Base-by-base conservation (phyloP, 1,140 invertebrate species). In the Phortica variegata region DNA sequence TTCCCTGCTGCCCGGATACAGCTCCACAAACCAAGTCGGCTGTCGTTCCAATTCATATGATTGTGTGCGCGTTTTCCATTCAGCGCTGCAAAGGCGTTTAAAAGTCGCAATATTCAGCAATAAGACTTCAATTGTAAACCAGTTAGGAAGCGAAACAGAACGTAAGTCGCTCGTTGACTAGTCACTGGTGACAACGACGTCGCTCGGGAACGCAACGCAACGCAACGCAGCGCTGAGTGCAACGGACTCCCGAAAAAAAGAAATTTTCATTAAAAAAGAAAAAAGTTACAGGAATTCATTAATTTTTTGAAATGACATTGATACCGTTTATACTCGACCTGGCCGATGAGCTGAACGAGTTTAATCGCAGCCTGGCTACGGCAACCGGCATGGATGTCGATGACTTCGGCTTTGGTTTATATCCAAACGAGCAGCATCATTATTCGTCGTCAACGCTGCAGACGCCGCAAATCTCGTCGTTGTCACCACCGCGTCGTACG, bases 251-350 rank as follows among this genome's bases (percentile, higher is more conserved):
- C 16, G 26, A 16, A 40, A 33, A 33, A 46, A 26, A 7, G 16
- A n/a, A 17, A 40, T 40, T 20, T 7, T 8, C 16, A 6, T 20
- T 4, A 18, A 23, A 51, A 46, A 54, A 44, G 20, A 41, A 42
- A 38, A 29, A 26, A 18, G 15, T n/a, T 18, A 15, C 40, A 41
- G 16, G 12, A 19, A 16, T 10, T 18, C 38, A 39, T 9, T 26
- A 18, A 34, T 29, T 53, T n/a, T 15, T 32, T 9, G 48, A 40
- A 37, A 73, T 74, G 71, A 71, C 71, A 43, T 54, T 74, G 16
- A 73, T 74, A 59, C 71, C 70, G 19, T 74, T 74, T 26, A 73
- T 74, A 60, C 52, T 74, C 15, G 71, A 74, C 45, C 56, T 74
- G 61, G 71, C 71, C 31, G 70, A 74, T 54, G 71, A 74, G 52